A percentile compares a stretch with the other conserved stretches of the same genome.
phyloP scores from a whole-genome alignment of 2,888 invertebrate genomes.

The Iselma pallidipennis region DNA sequence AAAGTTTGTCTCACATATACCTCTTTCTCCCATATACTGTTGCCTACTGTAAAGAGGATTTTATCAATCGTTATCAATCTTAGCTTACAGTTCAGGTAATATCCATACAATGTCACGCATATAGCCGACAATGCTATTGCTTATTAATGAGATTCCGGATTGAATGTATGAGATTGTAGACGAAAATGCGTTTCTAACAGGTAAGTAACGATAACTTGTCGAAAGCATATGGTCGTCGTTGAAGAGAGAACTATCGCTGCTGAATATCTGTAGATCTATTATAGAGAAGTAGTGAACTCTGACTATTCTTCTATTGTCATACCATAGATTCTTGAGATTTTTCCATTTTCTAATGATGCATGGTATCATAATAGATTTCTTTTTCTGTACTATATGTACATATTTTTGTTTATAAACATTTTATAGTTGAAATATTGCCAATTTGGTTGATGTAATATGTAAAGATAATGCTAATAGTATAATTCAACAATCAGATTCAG shows the following conservation, averaged over 20 bases:
- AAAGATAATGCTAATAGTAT: conserved; percentile 27
- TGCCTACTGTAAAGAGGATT: conserved; percentile 34
- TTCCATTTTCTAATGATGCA: conserved; percentile 16
- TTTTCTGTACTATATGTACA: neutral
- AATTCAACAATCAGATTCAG: conserved; percentile 32
- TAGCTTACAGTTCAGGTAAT: conserved; percentile 48
- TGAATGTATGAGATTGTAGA: conserved; percentile 37
- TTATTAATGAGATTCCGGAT: conserved; percentile 53
- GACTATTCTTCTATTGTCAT: too few relatives aligned
- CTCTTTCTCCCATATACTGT: neutral
- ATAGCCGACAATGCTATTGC: conserved; percentile 53
- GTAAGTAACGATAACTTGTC: conserved; percentile 38
- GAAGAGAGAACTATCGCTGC: conserved; percentile 14
- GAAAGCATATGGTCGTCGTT: conserved; percentile 33
- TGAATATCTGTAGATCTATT: conserved; percentile 19
- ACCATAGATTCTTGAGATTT: conserved; percentile 12
- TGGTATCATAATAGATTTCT: too few relatives aligned
- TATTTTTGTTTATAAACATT: neutral
- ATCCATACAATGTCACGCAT: conserved; percentile 57
- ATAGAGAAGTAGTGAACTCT: too few relatives aligned
- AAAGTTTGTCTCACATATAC: conserved; percentile 21
- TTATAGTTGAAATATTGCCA: neutral
- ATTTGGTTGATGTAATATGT: neutral
- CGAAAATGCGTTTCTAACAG: conserved; percentile 41
- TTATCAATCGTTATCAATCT: conserved; percentile 50